Conservation (phyloP, 2,797 vertebrate species). For the Urophycis tenuis region DNA sequence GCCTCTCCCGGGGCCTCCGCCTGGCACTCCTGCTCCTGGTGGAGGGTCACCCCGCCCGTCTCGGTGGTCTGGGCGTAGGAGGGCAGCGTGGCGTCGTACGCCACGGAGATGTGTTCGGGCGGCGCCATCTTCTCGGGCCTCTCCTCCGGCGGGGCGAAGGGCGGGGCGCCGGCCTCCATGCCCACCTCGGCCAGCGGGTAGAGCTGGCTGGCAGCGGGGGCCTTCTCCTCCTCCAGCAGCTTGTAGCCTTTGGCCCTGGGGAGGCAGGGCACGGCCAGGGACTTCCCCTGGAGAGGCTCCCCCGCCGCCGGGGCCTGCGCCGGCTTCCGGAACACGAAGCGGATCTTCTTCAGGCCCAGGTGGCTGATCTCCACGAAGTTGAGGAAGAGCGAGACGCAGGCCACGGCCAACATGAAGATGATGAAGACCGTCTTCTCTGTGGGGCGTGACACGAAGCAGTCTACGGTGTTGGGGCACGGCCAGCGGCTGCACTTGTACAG, state of each 20-base stretch:
- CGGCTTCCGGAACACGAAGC: conserved; percentile 74
- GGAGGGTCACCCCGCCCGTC: conserved; percentile 57
- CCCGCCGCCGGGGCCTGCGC: conserved; percentile 56
- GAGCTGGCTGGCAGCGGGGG: conserved; percentile 77
- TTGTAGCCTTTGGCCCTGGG: conserved; percentile 85
- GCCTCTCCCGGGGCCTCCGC: conserved; percentile 26
- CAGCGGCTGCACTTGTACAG: conserved; percentile 93
- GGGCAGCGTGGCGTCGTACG: conserved; percentile 77
- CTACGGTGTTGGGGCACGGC: conserved; percentile 96
- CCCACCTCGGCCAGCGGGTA: conserved; percentile 84
- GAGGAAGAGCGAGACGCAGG: conserved; percentile 89
- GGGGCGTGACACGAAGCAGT: conserved; percentile 96
- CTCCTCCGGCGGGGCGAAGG: conserved; percentile 77
- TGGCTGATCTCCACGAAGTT: conserved; percentile 93
- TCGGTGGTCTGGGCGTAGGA: conserved; percentile 74
- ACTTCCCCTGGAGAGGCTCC: conserved; percentile 73
- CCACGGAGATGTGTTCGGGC: conserved; percentile 77
- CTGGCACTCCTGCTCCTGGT: conserved; percentile 43
- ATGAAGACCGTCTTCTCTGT: conserved; percentile 98
- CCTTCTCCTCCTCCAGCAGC: conserved; percentile 87
- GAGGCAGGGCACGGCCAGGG: conserved; percentile 78
- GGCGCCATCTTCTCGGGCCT: conserved; percentile 68
- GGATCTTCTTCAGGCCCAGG: conserved; percentile 85
- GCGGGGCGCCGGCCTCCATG: conserved; percentile 75
- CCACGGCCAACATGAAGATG: conserved; percentile 94